A percentile compares a stretch with the other conserved stretches of the same genome.
These are phyloP conservation scores for Lepidurus packardi DNA, from an alignment of 1,140 invertebrate genomes.

Conservation along the genomic window DNA sequence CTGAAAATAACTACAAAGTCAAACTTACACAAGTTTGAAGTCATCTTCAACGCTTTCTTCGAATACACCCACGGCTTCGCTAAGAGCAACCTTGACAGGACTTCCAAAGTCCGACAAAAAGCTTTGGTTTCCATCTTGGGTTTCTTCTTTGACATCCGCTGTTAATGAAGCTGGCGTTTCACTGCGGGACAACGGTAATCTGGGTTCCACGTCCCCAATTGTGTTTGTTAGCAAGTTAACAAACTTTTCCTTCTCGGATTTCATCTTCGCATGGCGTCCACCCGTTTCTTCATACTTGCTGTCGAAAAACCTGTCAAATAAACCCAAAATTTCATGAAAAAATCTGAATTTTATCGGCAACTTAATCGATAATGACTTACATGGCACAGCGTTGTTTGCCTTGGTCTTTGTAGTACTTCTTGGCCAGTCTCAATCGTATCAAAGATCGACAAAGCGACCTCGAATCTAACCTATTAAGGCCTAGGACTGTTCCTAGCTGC, in stretches of 20 bases:
- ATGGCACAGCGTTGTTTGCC: slow-evolving; percentile 51
- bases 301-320: slow-evolving; percentile 12
- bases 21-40: background rate
- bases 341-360: background rate
- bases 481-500: slow-evolving; percentile 47
- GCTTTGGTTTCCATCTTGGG: background rate
- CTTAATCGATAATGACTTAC: slow-evolving; percentile 41
- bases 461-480: slow-evolving; percentile 50
- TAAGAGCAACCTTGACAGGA: slow-evolving; percentile 30
- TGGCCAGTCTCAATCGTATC: slow-evolving; percentile 44
- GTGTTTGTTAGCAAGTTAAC: background rate
- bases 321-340: background rate
- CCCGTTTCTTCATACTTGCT: background rate
- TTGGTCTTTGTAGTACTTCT: slow-evolving; percentile 50
- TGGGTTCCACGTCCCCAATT: background rate
- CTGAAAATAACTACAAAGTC: background rate
- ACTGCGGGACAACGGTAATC: background rate
- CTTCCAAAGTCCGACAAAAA: background rate
- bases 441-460: slow-evolving; percentile 48
- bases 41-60: slow-evolving; percentile 3
- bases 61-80: slow-evolving; percentile 46
- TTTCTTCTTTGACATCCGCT: background rate
- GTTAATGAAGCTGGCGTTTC: background rate
- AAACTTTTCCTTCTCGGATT: slow-evolving; percentile 5
- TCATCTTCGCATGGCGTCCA: background rate